Percentiles rank a stretch among this genome's conserved stretches.
phyloP scores from a whole-genome alignment of 2,113 vertebrate species.

The Passerina amoena region DNA sequence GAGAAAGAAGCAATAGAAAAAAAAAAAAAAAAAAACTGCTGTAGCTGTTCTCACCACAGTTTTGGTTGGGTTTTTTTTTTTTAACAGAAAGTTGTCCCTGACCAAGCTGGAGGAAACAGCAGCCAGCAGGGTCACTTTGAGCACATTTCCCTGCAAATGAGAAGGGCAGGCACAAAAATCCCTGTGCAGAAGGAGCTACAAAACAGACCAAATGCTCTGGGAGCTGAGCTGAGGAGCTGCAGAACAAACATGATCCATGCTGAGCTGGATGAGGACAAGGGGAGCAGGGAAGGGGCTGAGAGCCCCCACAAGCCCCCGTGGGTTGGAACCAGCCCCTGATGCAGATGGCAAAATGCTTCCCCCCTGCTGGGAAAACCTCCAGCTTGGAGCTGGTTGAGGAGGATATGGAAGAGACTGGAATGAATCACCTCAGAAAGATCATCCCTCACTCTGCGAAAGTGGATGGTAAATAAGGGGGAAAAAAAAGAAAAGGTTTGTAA shows the following conservation, averaged over 20 bases:
- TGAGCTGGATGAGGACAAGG: background rate
- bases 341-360: constrained; percentile 8
- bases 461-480: background rate
- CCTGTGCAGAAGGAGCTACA: background rate
- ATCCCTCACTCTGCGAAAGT: background rate
- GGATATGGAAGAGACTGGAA: background rate
- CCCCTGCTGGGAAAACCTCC: constrained; percentile 29
- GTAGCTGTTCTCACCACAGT: background rate
- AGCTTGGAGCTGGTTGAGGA: background rate
- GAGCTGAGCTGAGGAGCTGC: background rate
- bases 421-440: constrained; percentile 38
- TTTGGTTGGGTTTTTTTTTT: background rate
- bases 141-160: background rate
- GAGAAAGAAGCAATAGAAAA: background rate
- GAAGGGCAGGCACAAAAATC: background rate
- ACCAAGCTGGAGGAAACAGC: background rate
- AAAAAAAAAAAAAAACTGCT: background rate
- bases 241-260: background rate
- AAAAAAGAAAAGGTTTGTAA: background rate
- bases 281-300: background rate
- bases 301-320: background rate
- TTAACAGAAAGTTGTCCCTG: background rate
- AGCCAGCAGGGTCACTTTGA: background rate
- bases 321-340: background rate
- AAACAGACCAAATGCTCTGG: background rate